These are phyloP conservation scores for Lycia hirtaria DNA, from an alignment of 2,888 invertebrate species.

Conservation along the genomic window DNA sequence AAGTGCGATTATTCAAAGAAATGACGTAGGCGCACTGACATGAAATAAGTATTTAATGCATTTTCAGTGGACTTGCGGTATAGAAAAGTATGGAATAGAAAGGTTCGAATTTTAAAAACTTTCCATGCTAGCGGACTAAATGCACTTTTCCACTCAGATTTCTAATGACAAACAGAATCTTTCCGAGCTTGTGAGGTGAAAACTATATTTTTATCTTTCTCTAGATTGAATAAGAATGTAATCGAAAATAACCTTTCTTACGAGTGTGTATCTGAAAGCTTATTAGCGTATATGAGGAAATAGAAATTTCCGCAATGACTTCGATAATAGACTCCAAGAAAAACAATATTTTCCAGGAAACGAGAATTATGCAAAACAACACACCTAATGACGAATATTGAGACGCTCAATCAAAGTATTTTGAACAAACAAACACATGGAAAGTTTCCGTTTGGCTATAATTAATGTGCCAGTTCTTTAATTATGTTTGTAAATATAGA, in stretches of 20 bases:
- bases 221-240: neutral
- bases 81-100: too few relatives aligned
- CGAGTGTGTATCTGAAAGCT: neutral
- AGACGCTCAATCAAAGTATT: slow-evolving; percentile 45
- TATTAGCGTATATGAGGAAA: neutral
- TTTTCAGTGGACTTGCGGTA: too few relatives aligned
- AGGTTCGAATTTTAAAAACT: too few relatives aligned
- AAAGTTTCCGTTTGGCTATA: slow-evolving; percentile 52
- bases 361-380: slow-evolving; percentile 40
- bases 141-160: too few relatives aligned
- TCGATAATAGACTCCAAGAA: slow-evolving; percentile 16
- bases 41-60: too few relatives aligned
- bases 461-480: slow-evolving; percentile 34
- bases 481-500: slow-evolving; percentile 33
- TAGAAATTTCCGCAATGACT: slow-evolving; percentile 10
- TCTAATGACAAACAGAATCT: too few relatives aligned
- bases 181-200: too few relatives aligned
- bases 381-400: slow-evolving; percentile 33
- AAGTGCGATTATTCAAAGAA: too few relatives aligned
- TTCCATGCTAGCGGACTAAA: too few relatives aligned
- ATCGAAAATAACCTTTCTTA: neutral
- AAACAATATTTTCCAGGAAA: slow-evolving; percentile 44
- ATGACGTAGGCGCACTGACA: too few relatives aligned
- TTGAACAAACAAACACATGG: slow-evolving; percentile 60
- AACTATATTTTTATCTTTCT: neutral